These are phyloP conservation scores for Mixornis gularis DNA, from an alignment of 2,113 vertebrate species.

Conservation along the genomic window DNA sequence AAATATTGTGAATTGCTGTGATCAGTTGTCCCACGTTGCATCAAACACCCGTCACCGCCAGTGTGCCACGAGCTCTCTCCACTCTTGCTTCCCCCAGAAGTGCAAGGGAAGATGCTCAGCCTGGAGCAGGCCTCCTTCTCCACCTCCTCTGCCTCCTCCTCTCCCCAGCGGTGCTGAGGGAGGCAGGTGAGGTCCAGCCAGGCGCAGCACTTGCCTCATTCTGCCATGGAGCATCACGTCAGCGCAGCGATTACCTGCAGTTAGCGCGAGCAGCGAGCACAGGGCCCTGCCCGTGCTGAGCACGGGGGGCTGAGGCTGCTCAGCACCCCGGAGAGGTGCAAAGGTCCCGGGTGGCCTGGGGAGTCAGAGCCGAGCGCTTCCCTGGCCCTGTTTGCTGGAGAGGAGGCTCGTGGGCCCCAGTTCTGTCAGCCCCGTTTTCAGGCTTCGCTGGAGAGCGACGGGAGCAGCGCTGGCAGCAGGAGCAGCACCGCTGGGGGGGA, in stretches of 20 bases:
- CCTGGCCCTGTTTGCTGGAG: neutral
- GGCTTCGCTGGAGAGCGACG: neutral
- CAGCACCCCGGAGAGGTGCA: neutral
- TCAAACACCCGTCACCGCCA: neutral
- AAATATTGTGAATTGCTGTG: neutral
- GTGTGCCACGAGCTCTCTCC: neutral
- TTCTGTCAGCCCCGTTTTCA: neutral
- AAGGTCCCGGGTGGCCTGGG: neutral
- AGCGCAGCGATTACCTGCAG: neutral
- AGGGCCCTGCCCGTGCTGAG: neutral
- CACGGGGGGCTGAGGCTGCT: neutral
- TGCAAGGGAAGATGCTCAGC: neutral
- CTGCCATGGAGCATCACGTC: conserved; percentile 25
- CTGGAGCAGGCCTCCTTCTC: neutral
- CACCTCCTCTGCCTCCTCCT: neutral
- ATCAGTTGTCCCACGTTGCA: fast-evolving
- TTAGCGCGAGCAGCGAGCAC: neutral
- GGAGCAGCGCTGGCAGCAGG: neutral
- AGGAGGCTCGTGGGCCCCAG: neutral
- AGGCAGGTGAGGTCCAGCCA: conserved; percentile 1
- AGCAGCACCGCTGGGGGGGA: fast-evolving
- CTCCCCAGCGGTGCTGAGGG: neutral
- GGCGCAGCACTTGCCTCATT: conserved; percentile 21
- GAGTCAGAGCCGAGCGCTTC: neutral
- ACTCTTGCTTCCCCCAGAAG: neutral